Evolutionary conservation across 2,113 vertebrate genomes (phyloP).

Genomic region (Oncorhynchus masou): DNA sequence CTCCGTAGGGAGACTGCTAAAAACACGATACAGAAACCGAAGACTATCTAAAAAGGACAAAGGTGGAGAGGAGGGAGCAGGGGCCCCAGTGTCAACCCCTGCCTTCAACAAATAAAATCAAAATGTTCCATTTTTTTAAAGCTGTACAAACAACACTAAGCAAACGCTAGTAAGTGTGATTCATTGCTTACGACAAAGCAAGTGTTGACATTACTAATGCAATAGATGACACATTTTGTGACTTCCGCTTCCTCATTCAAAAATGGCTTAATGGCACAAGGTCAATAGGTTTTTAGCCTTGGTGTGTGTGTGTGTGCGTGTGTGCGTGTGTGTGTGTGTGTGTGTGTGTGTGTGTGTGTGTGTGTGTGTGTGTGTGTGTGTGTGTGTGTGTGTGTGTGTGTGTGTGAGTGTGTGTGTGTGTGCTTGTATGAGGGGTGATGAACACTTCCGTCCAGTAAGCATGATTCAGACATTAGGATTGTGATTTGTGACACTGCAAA

Average conservation of each 20-base stretch:
- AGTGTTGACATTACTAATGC: slow-evolving; percentile 26
- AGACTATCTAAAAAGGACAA: slow-evolving; percentile 51
- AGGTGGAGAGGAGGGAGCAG: slow-evolving; percentile 52
- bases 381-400: slow-evolving; percentile 33
- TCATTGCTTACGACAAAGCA: slow-evolving; percentile 35
- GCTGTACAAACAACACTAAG: slow-evolving; percentile 51
- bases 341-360: slow-evolving; percentile 21
- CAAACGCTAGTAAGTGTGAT: slow-evolving; percentile 45
- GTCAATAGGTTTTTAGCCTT: no score
- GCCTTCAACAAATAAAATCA: slow-evolving; percentile 47
- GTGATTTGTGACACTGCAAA: slow-evolving; percentile 12
- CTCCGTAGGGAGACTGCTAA: slow-evolving; percentile 23
- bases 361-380: slow-evolving; percentile 26
- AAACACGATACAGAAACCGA: slow-evolving; percentile 23
- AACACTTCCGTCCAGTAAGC: slow-evolving; percentile 1
- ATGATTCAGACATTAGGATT: slow-evolving; percentile 7
- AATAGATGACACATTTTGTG: background rate
- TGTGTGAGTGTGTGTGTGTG: slow-evolving; percentile 16
- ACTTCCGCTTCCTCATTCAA: slow-evolving; percentile 17
- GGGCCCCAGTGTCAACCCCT: slow-evolving; percentile 33
- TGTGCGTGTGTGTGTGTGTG: slow-evolving; percentile 30
- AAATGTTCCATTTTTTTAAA: slow-evolving; percentile 20
- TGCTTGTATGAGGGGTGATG: background rate
- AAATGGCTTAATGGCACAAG: no score
- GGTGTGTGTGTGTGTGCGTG: slow-evolving; percentile 33